Percentiles rank a stretch among this genome's conserved stretches.
Evolutionary conservation across 1,140 invertebrate genomes (phyloP).

Genomic region (Calephelis virginiensis): DNA sequence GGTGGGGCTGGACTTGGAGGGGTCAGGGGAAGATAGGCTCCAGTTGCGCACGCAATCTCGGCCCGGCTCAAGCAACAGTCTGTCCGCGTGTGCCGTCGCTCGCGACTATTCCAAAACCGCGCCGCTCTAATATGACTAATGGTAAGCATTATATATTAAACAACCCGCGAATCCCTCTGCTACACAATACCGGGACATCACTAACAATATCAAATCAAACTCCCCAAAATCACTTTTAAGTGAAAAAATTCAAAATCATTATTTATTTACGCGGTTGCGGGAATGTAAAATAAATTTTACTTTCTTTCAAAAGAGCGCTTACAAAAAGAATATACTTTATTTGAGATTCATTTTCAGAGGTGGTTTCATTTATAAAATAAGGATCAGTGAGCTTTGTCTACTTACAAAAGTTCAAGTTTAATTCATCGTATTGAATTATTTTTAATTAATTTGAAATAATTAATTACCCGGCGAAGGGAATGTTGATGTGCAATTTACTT

Average conservation of each 20-base stretch:
- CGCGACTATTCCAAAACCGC: conserved; percentile 45
- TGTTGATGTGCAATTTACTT: no score
- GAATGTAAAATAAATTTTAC: no score
- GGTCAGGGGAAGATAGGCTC: conserved; percentile 46
- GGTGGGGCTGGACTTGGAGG: conserved; percentile 28
- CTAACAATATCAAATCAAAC: neutral
- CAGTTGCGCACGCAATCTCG: conserved; percentile 79
- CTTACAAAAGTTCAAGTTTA: no score
- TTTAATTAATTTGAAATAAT: no score
- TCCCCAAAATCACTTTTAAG: conserved; percentile 43
- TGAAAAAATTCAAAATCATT: conserved; percentile 50
- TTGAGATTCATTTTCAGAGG: no score
- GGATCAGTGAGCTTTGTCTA: no score
- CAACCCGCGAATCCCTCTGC: conserved; percentile 25
- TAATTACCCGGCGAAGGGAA: no score
- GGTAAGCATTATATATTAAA: conserved; percentile 58
- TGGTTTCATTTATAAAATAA: no score
- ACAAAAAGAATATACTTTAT: no score
- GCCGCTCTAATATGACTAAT: conserved; percentile 57
- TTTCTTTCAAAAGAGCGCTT: neutral
- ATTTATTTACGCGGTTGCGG: conserved; percentile 49
- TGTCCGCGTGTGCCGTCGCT: conserved; percentile 62
- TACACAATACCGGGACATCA: neutral
- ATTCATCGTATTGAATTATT: no score
- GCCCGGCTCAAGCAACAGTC: conserved; percentile 79